These are phyloP conservation scores for Leptothorax acervorum DNA, from an alignment of 2,888 invertebrate species.

Conservation along the genomic window DNA sequence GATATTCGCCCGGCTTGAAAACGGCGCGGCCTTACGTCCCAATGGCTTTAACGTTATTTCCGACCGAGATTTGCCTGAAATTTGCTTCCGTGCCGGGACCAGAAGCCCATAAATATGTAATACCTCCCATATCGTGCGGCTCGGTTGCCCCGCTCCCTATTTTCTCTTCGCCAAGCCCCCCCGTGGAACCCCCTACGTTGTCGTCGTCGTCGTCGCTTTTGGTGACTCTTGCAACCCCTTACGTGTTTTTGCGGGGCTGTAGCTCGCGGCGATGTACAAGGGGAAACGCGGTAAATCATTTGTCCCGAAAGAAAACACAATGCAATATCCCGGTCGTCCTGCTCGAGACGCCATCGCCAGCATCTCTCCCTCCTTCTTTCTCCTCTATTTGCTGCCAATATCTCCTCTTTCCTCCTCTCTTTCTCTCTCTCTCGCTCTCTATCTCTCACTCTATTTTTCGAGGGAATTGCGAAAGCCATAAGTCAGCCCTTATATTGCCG, in stretches of 20 bases:
- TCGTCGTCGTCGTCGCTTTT: conserved; percentile 52
- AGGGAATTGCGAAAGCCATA: conserved; percentile 80
- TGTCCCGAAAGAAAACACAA: conserved; percentile 84
- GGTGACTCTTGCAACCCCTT: conserved; percentile 80
- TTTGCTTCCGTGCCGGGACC: conserved; percentile 82
- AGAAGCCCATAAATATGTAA: conserved; percentile 85
- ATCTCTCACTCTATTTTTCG: conserved; percentile 60
- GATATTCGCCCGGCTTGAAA: conserved; percentile 67
- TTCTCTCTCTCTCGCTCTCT: neutral
- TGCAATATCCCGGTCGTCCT: conserved; percentile 77
- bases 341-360: conserved; percentile 72
- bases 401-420: conserved; percentile 20
- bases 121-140: conserved; percentile 79
- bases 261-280: conserved; percentile 78
- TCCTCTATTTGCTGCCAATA: conserved; percentile 51
- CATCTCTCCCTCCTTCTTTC: conserved; percentile 52
- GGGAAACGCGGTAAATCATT: conserved; percentile 84
- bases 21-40: conserved; percentile 76
- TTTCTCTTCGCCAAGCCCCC: conserved; percentile 54
- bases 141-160: conserved; percentile 58
- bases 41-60: conserved; percentile 83
- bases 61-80: conserved; percentile 83
- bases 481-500: conserved; percentile 84
- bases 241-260: conserved; percentile 79
- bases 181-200: conserved; percentile 34